A percentile compares a stretch with the other conserved stretches of the same genome.
Evolutionary conservation across 2,113 vertebrate species (phyloP).

Genomic region (Ariopsis seemanni): DNA sequence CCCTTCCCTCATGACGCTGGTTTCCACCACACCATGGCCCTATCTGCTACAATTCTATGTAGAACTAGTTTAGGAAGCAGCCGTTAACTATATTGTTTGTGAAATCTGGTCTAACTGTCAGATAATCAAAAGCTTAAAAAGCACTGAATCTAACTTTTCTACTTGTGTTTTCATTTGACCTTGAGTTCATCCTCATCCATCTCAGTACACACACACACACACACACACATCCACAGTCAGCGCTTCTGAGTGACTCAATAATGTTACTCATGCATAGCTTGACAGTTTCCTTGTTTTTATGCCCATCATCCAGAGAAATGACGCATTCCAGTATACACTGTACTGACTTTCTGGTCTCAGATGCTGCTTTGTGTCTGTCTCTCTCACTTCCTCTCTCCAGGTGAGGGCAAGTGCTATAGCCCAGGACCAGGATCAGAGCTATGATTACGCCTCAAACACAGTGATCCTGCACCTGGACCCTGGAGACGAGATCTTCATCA

Average conservation of each 20-base stretch:
- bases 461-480: slow-evolving; percentile 95
- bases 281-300: background rate
- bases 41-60: background rate
- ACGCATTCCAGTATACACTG: background rate
- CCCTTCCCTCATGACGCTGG: background rate
- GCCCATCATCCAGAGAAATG: background rate
- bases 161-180: background rate
- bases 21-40: background rate
- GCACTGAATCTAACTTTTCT: background rate
- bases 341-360: slow-evolving; percentile 2
- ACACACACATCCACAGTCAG: background rate
- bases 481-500: slow-evolving; percentile 94
- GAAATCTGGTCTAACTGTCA: no score
- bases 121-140: background rate
- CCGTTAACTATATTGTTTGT: background rate
- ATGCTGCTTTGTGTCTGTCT: background rate
- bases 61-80: background rate
- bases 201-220: background rate
- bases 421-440: slow-evolving; percentile 96
- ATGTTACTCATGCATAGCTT: slow-evolving; percentile 2
- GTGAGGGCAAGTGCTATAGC: slow-evolving; percentile 96
- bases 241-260: background rate
- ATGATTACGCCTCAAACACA: slow-evolving; percentile 97
- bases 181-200: background rate
- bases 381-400: slow-evolving; percentile 63